Evolutionary conservation across 1,140 invertebrate species (phyloP), one percentile per base, ranked within the genome.

Genomic region (Tetraneura akinire): DNA sequence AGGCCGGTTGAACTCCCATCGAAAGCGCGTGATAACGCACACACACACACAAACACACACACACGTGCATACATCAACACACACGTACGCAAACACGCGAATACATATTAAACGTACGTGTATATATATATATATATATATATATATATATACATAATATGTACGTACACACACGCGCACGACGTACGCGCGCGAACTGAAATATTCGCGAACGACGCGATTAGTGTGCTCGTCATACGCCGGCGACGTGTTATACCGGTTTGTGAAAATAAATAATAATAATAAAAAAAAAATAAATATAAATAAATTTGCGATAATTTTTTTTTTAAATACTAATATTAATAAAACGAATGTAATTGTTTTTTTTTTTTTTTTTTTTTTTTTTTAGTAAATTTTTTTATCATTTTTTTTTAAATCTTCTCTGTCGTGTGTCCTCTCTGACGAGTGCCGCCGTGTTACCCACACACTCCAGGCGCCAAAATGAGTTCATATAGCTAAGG

Each of bases 1-100:
- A 78, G 74, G 74, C 74, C 74, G 74, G 74, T 78, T 78, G 74
- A 78, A 78, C 74, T 78, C 74, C 74, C 37, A 51, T 78, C 74
- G 74, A 78, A 78, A 62, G 74, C 74, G 74, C 74, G 74, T 62
- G 74, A 78, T 78, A 37, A 74, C 53, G 26, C 49, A 53, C 53
- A 37, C 53, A 42, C 74, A 60, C 73, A 37, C 29, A 57, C 51
- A 21, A 14, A 18, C 16, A 42, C 21, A 45, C 53, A 23, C 32
- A 18, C 26, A 26, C 26, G 47, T 37, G 26, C 55, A 47, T 21
- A 45, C 6, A 47, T 13, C 16, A 37, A 47, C 64, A 23, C n/a
- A 16, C 21, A 68, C 18, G n/a, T n/a, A 64, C 60, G 18, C 29
- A 64, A 14, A 37, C 29, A 64, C 16, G 32, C 8, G 32, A 3